Evolutionary conservation across 2,113 vertebrate species (phyloP).

Genomic region (Pomatorhinus ruficollis): DNA sequence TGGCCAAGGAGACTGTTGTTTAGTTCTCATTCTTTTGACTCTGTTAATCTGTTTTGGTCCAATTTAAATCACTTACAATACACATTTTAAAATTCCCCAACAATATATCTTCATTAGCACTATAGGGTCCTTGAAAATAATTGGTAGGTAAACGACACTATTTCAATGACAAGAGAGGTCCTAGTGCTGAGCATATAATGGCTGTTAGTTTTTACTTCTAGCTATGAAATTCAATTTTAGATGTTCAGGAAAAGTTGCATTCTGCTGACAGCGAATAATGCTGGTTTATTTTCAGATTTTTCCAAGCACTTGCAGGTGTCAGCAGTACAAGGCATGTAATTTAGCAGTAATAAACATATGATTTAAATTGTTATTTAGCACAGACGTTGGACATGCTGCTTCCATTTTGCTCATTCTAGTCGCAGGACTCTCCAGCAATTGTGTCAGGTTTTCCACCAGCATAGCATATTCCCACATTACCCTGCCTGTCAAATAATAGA

Average conservation of each 20-base stretch:
- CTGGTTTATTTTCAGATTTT: constrained; percentile 13
- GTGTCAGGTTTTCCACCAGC: constrained; percentile 4
- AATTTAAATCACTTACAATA: background rate
- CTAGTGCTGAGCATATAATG: background rate
- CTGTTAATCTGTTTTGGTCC: background rate
- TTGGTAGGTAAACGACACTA: background rate
- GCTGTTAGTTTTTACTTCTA: background rate
- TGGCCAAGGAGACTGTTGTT: background rate
- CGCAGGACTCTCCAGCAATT: background rate
- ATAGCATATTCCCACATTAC: constrained; percentile 42
- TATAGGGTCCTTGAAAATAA: background rate
- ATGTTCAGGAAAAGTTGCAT: background rate
- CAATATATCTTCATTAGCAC: background rate
- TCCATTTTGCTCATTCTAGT: background rate
- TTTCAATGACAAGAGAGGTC: background rate
- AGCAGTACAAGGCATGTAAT: background rate
- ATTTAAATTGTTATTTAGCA: background rate
- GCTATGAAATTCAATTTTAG: background rate
- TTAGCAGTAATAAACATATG: background rate
- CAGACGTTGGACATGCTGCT: background rate
- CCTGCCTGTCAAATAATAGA: constrained; percentile 64
- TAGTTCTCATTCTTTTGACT: background rate
- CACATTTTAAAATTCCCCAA: background rate
- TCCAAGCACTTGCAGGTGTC: background rate
- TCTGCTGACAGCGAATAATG: background rate